phyloP scores from a whole-genome alignment of 1,140 invertebrate species.

The Stegodyphus mimosarum region DNA sequence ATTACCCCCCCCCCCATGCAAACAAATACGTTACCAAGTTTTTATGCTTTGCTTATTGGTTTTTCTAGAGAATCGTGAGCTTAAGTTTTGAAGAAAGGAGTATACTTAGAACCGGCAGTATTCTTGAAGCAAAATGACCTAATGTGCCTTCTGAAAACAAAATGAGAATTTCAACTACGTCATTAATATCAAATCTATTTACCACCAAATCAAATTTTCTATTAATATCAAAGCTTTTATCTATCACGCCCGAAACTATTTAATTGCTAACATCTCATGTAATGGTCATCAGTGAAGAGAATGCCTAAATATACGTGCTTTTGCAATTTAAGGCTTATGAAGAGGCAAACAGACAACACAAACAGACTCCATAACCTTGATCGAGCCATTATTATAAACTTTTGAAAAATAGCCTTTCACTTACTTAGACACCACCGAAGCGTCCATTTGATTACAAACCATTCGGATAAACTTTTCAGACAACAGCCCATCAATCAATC shows the following conservation, averaged over 20 bases:
- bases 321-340: background rate
- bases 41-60: no score
- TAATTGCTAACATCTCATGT: background rate
- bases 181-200: background rate
- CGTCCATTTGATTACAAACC: background rate
- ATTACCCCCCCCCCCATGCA: no score
- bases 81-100: no score
- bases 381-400: background rate
- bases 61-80: no score
- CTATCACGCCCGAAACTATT: background rate
- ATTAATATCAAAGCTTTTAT: background rate
- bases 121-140: no score
- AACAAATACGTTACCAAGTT: no score
- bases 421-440: background rate
- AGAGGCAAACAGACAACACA: background rate
- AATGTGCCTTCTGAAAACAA: no score
- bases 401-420: constrained; percentile 5
- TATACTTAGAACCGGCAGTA: no score
- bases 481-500: background rate
- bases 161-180: background rate
- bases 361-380: constrained; percentile 13
- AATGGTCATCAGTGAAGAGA: background rate
- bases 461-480: background rate
- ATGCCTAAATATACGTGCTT: background rate
- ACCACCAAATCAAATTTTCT: background rate